A percentile compares a stretch with the other conserved stretches of the same genome.
Conservation (phyloP, 1,140 invertebrate genomes). For the Tigriopus japonicus region DNA sequence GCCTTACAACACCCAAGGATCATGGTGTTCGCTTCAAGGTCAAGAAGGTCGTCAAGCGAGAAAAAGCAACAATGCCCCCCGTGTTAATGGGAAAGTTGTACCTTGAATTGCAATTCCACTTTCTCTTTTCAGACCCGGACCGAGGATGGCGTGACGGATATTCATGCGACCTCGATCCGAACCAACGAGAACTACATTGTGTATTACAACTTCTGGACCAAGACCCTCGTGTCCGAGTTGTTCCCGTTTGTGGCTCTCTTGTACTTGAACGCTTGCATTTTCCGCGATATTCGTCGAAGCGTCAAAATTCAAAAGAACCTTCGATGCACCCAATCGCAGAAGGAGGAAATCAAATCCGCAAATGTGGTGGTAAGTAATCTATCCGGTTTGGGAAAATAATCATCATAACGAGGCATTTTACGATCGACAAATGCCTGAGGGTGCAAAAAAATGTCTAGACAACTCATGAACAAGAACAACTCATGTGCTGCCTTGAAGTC, state of each 20-base stretch:
- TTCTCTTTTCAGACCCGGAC: neutral
- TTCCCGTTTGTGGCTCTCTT: constrained; percentile 6
- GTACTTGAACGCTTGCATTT: constrained; percentile 4
- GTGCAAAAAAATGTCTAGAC: too few species aligned
- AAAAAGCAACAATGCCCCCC: too few species aligned
- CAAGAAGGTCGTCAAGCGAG: too few species aligned
- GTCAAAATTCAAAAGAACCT: constrained; percentile 7
- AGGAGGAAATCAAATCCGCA: constrained; percentile 7
- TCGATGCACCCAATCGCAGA: constrained; percentile 9
- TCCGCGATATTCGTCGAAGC: neutral
- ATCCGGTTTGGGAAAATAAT: too few species aligned
- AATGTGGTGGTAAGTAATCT: constrained; percentile 13
- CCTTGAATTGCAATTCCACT: neutral
- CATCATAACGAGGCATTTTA: too few species aligned
- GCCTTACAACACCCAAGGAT: too few species aligned
- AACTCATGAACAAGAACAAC: too few species aligned
- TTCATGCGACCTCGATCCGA: neutral
- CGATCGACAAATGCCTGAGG: too few species aligned
- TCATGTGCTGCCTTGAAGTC: too few species aligned
- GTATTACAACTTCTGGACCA: constrained; percentile 10
- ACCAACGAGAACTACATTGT: constrained; percentile 1
- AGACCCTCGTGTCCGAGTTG: constrained; percentile 3
- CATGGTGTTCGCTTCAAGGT: too few species aligned
- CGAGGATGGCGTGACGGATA: neutral
- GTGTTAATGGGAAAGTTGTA: too few species aligned